phyloP scores from a whole-genome alignment of 2,888 invertebrate genomes.

The Epicampocera succincta region DNA sequence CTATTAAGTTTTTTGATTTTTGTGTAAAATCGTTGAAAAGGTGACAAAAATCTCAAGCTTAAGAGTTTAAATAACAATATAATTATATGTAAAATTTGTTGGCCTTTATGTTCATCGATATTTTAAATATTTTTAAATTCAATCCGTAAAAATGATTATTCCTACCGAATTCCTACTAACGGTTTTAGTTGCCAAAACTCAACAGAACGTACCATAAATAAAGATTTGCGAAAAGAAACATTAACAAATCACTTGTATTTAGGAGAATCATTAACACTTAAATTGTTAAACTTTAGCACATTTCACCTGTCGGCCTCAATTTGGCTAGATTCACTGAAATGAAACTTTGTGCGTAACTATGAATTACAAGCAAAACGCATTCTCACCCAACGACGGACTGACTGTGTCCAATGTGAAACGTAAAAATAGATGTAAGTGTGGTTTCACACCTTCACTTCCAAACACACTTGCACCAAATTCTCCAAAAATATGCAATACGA shows the following conservation, averaged over 20 bases:
- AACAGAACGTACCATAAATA: conserved; percentile 30
- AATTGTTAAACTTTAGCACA: conserved; percentile 63
- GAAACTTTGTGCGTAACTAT: conserved; percentile 61
- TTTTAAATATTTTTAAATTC: too few relatives aligned
- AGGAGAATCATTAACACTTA: conserved; percentile 63
- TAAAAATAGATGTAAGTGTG: conserved; percentile 48
- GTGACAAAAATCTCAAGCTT: too few relatives aligned
- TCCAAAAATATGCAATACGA: conserved; percentile 38
- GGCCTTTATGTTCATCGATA: too few relatives aligned
- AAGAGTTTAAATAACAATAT: too few relatives aligned
- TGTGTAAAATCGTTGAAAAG: too few relatives aligned
- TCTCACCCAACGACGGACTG: conserved; percentile 16
- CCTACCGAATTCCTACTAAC: too few relatives aligned
- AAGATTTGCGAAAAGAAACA: conserved; percentile 48
- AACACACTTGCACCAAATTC: not conserved
- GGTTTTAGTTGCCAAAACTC: not conserved
- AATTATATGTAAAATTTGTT: too few relatives aligned
- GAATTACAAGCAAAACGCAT: not conserved
- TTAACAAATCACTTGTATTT: conserved; percentile 64
- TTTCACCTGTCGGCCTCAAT: conserved; percentile 64
- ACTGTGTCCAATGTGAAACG: conserved; percentile 9
- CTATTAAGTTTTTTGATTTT: too few relatives aligned
- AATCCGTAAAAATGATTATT: too few relatives aligned
- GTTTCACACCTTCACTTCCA: conserved; percentile 23
- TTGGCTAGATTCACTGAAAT: conserved; percentile 60